Evolutionary conservation across 2,888 invertebrate species (phyloP).

Genomic region (Chirona hameri): DNA sequence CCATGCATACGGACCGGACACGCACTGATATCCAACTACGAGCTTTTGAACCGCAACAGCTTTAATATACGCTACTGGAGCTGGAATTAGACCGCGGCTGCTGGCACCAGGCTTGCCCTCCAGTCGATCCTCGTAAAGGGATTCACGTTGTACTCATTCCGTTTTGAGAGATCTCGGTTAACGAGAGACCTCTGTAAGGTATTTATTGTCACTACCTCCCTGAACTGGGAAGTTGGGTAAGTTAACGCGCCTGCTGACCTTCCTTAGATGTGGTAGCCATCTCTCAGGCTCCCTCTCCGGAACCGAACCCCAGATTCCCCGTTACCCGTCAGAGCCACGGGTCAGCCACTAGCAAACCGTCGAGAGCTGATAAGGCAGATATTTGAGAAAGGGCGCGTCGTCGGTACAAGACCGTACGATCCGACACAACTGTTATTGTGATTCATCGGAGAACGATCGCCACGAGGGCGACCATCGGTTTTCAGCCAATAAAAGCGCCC

Average conservation of each 20-base stretch:
- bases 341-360: constrained; percentile 58
- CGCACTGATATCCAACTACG: constrained; percentile 54
- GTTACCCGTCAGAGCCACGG: no score
- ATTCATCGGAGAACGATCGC: constrained; percentile 24
- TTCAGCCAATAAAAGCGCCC: no score
- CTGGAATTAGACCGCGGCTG: constrained; percentile 70
- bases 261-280: no score
- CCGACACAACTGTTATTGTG: constrained; percentile 35
- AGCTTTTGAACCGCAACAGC: constrained; percentile 64
- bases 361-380: constrained; percentile 66
- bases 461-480: no score
- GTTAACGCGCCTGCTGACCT: no score
- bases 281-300: no score
- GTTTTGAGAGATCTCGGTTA: constrained; percentile 43
- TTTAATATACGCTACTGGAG: constrained; percentile 66
- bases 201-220: no score
- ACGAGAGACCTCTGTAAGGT: constrained; percentile 40
- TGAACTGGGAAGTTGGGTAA: no score
- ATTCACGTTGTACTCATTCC: constrained; percentile 57
- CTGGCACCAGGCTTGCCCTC: constrained; percentile 66
- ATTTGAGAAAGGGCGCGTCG: constrained; percentile 61
- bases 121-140: constrained; percentile 60
- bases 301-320: no score
- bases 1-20: constrained; percentile 40
- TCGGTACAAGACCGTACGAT: constrained; percentile 52